Percentiles rank a stretch among this genome's conserved stretches.
Conservation (phyloP, 2,888 invertebrate species). For the Diaperis boleti region DNA sequence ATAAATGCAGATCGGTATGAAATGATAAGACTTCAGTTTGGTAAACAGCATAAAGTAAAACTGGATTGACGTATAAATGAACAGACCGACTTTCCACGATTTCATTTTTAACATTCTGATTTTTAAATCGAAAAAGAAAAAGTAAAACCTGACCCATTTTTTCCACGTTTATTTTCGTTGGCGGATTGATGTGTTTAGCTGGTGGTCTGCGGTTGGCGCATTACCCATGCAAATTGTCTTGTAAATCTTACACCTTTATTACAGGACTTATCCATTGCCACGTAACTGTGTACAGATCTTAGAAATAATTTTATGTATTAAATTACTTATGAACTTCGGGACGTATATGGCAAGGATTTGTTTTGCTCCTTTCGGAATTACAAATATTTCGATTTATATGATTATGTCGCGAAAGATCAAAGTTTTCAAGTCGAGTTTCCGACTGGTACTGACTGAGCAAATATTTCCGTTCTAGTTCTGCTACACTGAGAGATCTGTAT, state of each 20-base stretch:
- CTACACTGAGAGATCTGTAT: conserved; percentile 27
- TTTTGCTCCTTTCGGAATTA: conserved; percentile 5
- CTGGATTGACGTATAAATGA: conserved; percentile 23
- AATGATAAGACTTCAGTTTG: conserved; percentile 19
- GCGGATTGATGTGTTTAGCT: conserved; percentile 1
- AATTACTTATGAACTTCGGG: neutral
- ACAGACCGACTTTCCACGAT: conserved; percentile 21
- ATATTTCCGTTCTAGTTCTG: conserved; percentile 34
- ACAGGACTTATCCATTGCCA: neutral
- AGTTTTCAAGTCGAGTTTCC: conserved; percentile 27
- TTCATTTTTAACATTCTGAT: conserved; percentile 25
- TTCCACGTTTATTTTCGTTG: conserved; percentile 13
- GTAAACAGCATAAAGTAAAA: conserved; percentile 20
- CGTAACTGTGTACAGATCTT: neutral
- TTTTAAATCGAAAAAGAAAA: conserved; percentile 18
- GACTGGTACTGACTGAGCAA: conserved; percentile 22
- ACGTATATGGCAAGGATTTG: neutral
- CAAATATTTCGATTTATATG: conserved; percentile 24
- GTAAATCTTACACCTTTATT: conserved; percentile 6
- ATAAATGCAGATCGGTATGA: conserved; percentile 9
- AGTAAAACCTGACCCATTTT: conserved; percentile 10
- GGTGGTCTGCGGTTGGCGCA: conserved; percentile 8
- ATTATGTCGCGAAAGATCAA: conserved; percentile 23
- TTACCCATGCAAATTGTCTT: conserved; percentile 12
- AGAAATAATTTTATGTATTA: neutral